Base-by-base conservation (phyloP, 2,888 invertebrate genomes). In the Actias luna region DNA sequence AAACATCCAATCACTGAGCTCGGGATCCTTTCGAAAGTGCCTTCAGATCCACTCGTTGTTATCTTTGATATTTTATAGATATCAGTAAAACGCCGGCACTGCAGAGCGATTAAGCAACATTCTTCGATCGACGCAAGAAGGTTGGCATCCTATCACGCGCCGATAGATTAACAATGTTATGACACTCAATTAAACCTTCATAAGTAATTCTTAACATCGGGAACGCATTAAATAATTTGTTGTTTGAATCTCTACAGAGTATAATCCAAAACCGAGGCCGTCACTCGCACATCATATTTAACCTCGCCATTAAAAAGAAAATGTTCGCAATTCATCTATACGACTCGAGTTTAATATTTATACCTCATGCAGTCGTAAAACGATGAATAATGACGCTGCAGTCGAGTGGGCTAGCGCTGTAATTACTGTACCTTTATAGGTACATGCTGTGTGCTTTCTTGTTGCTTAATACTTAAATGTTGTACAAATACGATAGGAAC, bases 11-110 rank as follows among this genome's bases (percentile, higher is more conserved):
- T 90, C 89, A 85, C 86, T 72, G 82, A 73, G 67, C 76, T 74
- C 78, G 74, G 80, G 74, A 78, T 80, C 83, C 83, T 84, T 82
- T 85, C 80, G 81, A 79, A 77, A 83, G 78, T 79, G 74, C 81
- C 81, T 80, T 83, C 84, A 82, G 79, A 83, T 83, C 82, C 84
- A 85, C 81, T 86, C 85, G 88, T 88, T 90, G 89, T 92, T 92
- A 92, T 92, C 92, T 91, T 87, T 85, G 86, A 89, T 88, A 90
- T 90, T 92, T 92, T 92, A 92, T 92, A 90, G 91, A 83, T 86
- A 89, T 85, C 92, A 83, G 91, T 92, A 92, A 92, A 92, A 89
- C 85, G 88, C 82, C 89, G 89, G 88, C 88, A 78, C 86, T 88
- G 87, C 86, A 83, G 84, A 84, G 87, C 84, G 87, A 88, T 87